Percentiles rank a stretch among this genome's conserved stretches.
These are phyloP conservation scores for Graphium colonna DNA, from an alignment of 2,888 invertebrate genomes.

Conservation along the genomic window DNA sequence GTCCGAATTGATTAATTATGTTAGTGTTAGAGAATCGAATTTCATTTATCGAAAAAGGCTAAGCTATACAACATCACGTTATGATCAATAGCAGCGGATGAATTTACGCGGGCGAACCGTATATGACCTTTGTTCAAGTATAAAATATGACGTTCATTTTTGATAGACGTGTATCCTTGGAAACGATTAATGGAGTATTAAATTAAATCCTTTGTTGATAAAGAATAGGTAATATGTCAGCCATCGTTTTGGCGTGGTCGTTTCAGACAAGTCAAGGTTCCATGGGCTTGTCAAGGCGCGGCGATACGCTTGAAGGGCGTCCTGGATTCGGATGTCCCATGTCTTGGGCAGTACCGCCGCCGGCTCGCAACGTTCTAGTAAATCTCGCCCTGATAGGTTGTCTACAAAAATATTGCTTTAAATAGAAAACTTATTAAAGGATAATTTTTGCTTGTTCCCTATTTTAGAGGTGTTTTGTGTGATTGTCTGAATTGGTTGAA, in stretches of 20 bases:
- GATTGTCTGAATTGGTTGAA: too few relatives aligned
- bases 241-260: conserved; percentile 23
- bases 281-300: conserved; percentile 60
- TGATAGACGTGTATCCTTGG: not conserved
- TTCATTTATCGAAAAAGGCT: too few relatives aligned
- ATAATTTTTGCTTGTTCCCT: too few relatives aligned
- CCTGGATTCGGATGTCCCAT: conserved; percentile 44
- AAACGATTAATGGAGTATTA: conserved; percentile 13
- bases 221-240: conserved; percentile 12
- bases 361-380: conserved; percentile 54
- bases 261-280: conserved; percentile 60
- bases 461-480: too few relatives aligned
- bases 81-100: too few relatives aligned
- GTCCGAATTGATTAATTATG: conserved; percentile 12
- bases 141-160: too few relatives aligned
- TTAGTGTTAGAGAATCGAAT: too few relatives aligned
- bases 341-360: conserved; percentile 54
- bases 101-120: too few relatives aligned
- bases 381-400: conserved; percentile 49
- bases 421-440: too few relatives aligned
- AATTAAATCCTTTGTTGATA: conserved; percentile 17
- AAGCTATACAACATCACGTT: too few relatives aligned
- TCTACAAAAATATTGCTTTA: too few relatives aligned
- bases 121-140: too few relatives aligned
- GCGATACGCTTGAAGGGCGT: conserved; percentile 49